A percentile compares a stretch with the other conserved stretches of the same genome.
phyloP scores from a whole-genome alignment of 2,113 vertebrate genomes.

The Mystacornis crossleyi region DNA sequence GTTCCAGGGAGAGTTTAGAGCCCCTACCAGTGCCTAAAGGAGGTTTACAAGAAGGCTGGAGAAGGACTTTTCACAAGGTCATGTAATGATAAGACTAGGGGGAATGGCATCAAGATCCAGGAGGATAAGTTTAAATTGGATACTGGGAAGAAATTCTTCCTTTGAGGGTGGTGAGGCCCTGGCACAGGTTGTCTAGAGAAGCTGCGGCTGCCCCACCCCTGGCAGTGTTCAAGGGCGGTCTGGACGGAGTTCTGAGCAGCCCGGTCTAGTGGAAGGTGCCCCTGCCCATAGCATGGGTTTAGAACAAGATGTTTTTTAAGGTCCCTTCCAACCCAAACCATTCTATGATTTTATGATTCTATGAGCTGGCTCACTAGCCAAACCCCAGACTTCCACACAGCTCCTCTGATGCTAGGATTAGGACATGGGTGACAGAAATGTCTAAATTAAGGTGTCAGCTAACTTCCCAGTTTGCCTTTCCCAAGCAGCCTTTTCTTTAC shows the following conservation, averaged over 20 bases:
- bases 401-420: neutral
- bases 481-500: neutral
- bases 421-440: neutral
- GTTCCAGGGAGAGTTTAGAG: too few species aligned
- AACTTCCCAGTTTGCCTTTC: neutral
- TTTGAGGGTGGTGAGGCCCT: neutral
- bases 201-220: neutral
- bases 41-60: neutral
- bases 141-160: neutral
- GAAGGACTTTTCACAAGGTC: neutral
- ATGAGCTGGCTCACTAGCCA: neutral
- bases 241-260: neutral
- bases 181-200: neutral
- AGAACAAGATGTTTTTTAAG: neutral
- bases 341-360: neutral
- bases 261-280: neutral
- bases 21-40: neutral
- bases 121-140: neutral
- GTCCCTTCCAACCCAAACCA: neutral
- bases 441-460: neutral
- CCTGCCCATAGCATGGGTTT: neutral
- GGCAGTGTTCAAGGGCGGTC: neutral
- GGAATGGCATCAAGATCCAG: neutral
- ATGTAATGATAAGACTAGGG: neutral
- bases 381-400: neutral